Conservation (phyloP, 2,888 invertebrate genomes). For the Tetanocera ferruginea region DNA sequence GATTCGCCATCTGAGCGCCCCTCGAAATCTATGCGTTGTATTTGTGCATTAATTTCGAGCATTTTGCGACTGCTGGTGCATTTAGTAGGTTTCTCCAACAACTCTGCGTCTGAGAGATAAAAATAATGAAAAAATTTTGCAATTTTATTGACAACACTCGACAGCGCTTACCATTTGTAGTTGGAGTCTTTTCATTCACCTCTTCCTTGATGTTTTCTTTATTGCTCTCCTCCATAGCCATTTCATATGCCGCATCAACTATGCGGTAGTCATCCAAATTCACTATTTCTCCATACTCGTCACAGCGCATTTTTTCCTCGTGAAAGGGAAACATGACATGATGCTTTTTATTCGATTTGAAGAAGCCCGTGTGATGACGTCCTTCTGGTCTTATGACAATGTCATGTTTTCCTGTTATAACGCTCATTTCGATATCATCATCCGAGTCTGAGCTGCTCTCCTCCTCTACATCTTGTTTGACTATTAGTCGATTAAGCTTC, state of each 20-base stretch:
- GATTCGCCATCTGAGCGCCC: conserved; percentile 92
- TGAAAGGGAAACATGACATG: conserved; percentile 97
- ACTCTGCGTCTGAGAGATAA: conserved; percentile 64
- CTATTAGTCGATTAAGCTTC: conserved; percentile 67
- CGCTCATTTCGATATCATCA: conserved; percentile 86
- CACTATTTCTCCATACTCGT: conserved; percentile 97
- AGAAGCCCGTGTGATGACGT: conserved; percentile 81
- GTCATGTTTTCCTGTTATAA: conserved; percentile 89
- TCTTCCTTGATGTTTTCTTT: conserved; percentile 66
- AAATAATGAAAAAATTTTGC: neutral
- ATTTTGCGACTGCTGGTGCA: conserved; percentile 82
- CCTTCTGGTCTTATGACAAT: conserved; percentile 85
- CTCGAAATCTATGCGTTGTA: conserved; percentile 97
- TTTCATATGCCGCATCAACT: conserved; percentile 75
- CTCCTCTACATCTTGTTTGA: conserved; percentile 74
- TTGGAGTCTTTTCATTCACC: conserved; percentile 51
- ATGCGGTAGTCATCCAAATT: conserved; percentile 92
- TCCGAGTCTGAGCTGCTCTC: conserved; percentile 85
- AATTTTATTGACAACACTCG: neutral
- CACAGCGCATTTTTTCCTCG: conserved; percentile 91
- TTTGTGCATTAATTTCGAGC: conserved; percentile 84
- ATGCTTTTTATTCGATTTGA: conserved; percentile 90
- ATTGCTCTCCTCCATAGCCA: conserved; percentile 57
- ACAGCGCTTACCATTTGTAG: conserved; percentile 47
- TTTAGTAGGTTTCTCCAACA: conserved; percentile 89